Evolutionary conservation across 2,888 invertebrate species (phyloP), one percentile per base, ranked within the genome.

Genomic region (Apodemia zela): DNA sequence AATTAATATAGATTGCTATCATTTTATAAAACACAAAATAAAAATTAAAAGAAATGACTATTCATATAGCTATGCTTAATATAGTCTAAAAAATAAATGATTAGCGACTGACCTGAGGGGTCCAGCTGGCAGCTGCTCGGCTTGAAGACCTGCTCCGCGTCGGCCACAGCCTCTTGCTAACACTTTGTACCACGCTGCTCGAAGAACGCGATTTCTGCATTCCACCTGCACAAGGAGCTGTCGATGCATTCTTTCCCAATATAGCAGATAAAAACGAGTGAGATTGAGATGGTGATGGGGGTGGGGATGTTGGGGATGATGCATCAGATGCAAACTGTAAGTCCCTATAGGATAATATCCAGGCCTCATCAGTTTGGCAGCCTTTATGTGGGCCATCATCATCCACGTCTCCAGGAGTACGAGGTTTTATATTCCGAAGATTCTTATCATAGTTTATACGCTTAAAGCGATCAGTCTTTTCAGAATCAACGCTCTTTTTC

Each of bases 181-280:
- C 96, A 82, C 96, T 94, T 82, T 96, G 96, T 81, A 97, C 95
- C 82, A 97, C 96, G 89, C 96, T 96, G 80, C 96, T 96, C 72
- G 96, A 96, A 35, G 97, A 97, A 85, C 97, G 96, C 77, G 97
- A 97, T 92, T 97, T 97, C 94, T 97, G 97, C 97, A 97, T 97
- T 83, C 94, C 94, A 89, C 94, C 94, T 89, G 93, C 85, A 76
- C 92, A 83, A 67, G 82, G 78, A 75, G 80, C 77, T 67, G 81
- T 77, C 67, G 82, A 77, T 67, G 81, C 66, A 82, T 80, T 71
- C 80, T 87, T 82, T 61, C 87, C 85, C 68, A 91, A 74, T 78
- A 85, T 73, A 69, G 85, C 75, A 67, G 86, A 78, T 68, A 90
- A 77, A 71, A 92, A 87, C 82, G 90, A 85, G 72, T 84, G 83